Evolutionary conservation across 2,113 vertebrate genomes (phyloP).

Genomic region (Eubucco bourcierii): DNA sequence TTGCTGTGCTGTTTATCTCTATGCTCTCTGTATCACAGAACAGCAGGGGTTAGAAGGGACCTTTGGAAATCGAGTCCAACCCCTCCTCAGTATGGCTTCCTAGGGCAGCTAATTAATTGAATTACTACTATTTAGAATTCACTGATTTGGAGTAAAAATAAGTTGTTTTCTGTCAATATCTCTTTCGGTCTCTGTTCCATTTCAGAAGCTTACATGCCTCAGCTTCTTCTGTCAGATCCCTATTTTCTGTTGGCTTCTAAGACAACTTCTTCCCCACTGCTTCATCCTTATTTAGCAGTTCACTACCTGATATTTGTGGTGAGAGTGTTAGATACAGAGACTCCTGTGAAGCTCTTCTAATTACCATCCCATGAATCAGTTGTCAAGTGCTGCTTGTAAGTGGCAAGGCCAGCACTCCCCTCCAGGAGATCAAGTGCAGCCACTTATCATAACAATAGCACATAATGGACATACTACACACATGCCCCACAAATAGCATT

Average conservation of each 20-base stretch:
- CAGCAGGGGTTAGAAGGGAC: no score
- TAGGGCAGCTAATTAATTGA: neutral
- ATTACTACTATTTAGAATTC: neutral
- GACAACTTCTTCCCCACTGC: neutral
- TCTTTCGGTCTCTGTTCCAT: neutral
- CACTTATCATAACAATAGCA: neutral
- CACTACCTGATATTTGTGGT: neutral
- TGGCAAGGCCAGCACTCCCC: neutral
- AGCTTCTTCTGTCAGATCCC: neutral
- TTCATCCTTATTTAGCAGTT: neutral
- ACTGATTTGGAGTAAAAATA: neutral
- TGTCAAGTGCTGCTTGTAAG: neutral
- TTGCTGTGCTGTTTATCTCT: neutral
- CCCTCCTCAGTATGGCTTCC: neutral
- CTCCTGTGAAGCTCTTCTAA: neutral
- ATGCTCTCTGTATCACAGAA: no score
- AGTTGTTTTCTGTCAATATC: neutral
- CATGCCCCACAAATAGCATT: neutral
- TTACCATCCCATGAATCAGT: neutral
- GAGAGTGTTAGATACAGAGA: neutral
- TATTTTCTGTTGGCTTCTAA: neutral
- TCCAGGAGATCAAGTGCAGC: slow-evolving; percentile 38
- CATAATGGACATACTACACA: neutral
- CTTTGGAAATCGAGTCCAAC: no score
- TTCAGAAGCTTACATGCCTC: neutral